Base-by-base conservation (phyloP, 2,113 vertebrate genomes). In the Ardeotis arabs region DNA sequence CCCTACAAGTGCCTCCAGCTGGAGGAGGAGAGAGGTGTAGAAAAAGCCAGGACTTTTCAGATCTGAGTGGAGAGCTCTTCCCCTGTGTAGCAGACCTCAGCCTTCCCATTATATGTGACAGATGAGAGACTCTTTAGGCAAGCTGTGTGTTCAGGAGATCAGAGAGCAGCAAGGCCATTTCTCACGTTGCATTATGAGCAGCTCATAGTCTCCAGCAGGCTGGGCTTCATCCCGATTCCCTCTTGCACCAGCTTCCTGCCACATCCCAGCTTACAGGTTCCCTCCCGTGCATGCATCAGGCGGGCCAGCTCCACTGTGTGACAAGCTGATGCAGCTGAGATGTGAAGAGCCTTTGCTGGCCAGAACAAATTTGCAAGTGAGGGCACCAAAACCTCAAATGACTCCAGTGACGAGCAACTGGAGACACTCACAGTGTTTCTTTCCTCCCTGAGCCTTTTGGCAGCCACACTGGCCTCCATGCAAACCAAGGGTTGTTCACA, bases 221-320 rank as follows among this genome's bases (percentile, higher is more conserved):
- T 87, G 2, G 4, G 13, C 55, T 88, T 95, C 44, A 70, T 64
- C 29, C 16, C 59, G 41, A 47, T 52, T 24, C 67, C 29, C 49
- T 83, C 67, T 68, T 72, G 63, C 55, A 91, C 81, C 47, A 86
- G 25, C 25, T 76, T 72, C 49, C 19, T 70, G 21, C 33, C 3
- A 4, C 21, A 53, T 86, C 68, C 27, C 79, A 73, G 7, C n/a
- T 31, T 52, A 29, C 1, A 2, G 64, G 9, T 35, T 94, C 24
- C 19, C 13, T 90, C 45, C 27, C 14, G 5, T 33, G 60, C 41
- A 56, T 21, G 23, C 33, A 45, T 68, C 56, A n/a, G 27, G 74
- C 23, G 1, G 31, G 47, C n/a, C 47, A 70, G 77, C 50, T 92
- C 31, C 0, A 0, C 53, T 92, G 47, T 2, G 0, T 69, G 66